Conservation (phyloP, 2,888 invertebrate species). For the Sepiola atlantica region DNA sequence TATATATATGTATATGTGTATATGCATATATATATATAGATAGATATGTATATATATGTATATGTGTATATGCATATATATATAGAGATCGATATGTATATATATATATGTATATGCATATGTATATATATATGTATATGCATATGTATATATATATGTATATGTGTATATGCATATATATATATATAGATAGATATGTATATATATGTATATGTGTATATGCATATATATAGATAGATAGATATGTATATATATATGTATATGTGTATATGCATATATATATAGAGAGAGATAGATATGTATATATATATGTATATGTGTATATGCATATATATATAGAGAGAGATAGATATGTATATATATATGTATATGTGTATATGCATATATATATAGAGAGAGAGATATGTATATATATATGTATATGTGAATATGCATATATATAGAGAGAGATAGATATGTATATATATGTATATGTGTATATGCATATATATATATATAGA, state of each 20-base stretch:
- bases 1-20: too few species aligned
- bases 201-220: not conserved
- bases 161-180: not conserved
- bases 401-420: too few species aligned
- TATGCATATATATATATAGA: too few species aligned
- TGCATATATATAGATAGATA: not conserved
- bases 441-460: not conserved
- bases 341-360: conserved; percentile 1
- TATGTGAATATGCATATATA: too few species aligned
- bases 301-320: too few species aligned
- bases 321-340: too few species aligned
- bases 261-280: too few species aligned
- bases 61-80: too few species aligned
- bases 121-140: not conserved
- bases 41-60: too few species aligned
- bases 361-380: not conserved
- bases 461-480: conserved; percentile 43
- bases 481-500: conserved; percentile 47
- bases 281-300: too few species aligned
- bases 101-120: not conserved
- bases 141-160: not conserved
- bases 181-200: not conserved
- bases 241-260: not conserved
- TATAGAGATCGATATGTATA: not conserved
- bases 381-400: not conserved